phyloP scores from a whole-genome alignment of 2,797 vertebrate genomes.

The Atherinosoma microstoma region DNA sequence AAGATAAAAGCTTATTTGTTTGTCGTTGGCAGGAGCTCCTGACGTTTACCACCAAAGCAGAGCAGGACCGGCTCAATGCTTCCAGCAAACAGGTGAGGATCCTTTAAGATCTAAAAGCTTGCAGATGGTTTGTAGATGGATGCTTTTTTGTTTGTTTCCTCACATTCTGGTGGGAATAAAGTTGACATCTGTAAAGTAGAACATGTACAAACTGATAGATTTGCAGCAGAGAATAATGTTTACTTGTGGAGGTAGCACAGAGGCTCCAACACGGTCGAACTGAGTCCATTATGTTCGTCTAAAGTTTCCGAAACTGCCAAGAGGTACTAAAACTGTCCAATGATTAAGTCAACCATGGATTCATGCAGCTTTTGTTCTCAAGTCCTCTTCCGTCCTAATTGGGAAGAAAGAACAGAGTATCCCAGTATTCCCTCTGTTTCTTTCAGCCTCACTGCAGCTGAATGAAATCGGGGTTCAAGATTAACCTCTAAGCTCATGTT shows the following conservation, averaged over 20 bases:
- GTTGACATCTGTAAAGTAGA: background rate
- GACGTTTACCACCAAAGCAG: slow-evolving; percentile 88
- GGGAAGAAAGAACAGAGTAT: background rate
- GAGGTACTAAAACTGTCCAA: background rate
- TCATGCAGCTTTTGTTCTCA: background rate
- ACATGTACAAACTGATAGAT: background rate
- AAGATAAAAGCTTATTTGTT: background rate
- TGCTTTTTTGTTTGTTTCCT: background rate
- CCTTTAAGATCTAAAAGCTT: no score
- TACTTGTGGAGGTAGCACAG: background rate
- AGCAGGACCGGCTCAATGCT: slow-evolving; percentile 88
- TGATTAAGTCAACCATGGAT: background rate
- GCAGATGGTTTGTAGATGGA: background rate
- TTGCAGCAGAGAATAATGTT: background rate
- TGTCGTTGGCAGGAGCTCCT: slow-evolving; percentile 87
- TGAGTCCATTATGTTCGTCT: background rate
- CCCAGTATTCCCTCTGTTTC: background rate
- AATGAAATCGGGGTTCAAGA: background rate
- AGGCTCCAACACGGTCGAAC: background rate
- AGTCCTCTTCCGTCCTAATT: background rate
- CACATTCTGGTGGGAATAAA: background rate
- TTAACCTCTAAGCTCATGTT: no score
- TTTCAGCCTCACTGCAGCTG: no score
- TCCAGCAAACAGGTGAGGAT: slow-evolving; percentile 89
- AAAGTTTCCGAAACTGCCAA: background rate